phyloP scores from a whole-genome alignment of 2,113 vertebrate genomes.

The Taxidea taxus region DNA sequence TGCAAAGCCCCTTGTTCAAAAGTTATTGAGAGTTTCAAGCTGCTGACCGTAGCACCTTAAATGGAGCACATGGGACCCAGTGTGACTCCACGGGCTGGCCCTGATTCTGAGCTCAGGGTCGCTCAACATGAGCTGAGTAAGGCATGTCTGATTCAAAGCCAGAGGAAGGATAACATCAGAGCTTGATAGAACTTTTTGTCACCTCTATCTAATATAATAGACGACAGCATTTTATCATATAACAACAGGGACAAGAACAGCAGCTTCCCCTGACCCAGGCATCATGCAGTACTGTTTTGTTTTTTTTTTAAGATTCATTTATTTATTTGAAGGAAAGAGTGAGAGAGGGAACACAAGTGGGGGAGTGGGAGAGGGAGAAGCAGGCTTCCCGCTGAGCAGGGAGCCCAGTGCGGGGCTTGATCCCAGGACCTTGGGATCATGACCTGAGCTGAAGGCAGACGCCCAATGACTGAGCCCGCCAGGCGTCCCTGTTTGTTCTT shows the following conservation, averaged over 20 bases:
- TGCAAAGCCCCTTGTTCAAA: background rate
- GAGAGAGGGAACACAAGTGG: too few species aligned
- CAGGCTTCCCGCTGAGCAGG: too few species aligned
- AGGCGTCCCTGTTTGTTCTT: too few species aligned
- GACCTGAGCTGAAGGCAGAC: too few species aligned
- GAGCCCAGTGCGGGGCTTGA: too few species aligned
- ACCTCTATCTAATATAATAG: fast-evolving
- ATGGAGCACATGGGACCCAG: fast-evolving
- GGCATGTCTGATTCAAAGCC: background rate
- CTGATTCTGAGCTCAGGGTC: background rate
- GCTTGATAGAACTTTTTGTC: background rate
- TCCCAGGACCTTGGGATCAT: too few species aligned
- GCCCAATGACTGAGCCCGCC: too few species aligned
- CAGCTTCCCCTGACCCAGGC: background rate
- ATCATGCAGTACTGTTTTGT: background rate
- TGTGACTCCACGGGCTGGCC: background rate
- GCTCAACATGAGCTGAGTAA: background rate
- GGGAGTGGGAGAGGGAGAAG: too few species aligned
- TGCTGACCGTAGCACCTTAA: too few species aligned
- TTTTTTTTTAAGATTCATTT: too few species aligned
- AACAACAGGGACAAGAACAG: background rate
- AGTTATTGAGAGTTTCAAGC: background rate
- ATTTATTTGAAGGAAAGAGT: too few species aligned
- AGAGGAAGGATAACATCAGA: background rate
- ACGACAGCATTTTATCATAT: background rate